Percentiles rank a stretch among this genome's conserved stretches.
These are phyloP conservation scores for Girardinichthys multiradiatus DNA, from an alignment of 2,113 vertebrate genomes.

Conservation along the genomic window DNA sequence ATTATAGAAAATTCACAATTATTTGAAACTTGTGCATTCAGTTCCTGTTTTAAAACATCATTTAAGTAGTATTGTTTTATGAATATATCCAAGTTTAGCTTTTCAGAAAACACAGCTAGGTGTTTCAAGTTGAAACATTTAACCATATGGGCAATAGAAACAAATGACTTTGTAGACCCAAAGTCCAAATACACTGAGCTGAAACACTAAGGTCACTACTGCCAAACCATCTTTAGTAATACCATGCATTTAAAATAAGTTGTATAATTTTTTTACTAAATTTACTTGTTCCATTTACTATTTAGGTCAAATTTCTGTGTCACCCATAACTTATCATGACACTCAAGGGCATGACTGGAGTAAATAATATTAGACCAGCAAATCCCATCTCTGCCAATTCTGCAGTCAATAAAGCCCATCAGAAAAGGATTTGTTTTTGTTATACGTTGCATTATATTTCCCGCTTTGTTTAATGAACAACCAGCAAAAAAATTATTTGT, in stretches of 20 bases:
- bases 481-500: too few relatives aligned
- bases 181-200: neutral
- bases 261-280: neutral
- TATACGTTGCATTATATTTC: neutral
- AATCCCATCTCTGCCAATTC: neutral
- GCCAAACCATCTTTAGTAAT: neutral
- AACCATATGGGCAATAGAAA: neutral
- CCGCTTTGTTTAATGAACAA: too few relatives aligned
- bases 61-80: neutral
- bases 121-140: neutral
- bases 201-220: neutral
- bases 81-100: neutral
- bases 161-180: neutral
- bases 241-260: neutral
- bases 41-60: too few relatives aligned
- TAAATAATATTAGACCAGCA: neutral
- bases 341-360: neutral
- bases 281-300: slow-evolving; percentile 51
- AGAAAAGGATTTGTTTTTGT: neutral
- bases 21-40: neutral
- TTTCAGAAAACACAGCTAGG: neutral
- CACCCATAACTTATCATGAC: slow-evolving; percentile 26
- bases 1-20: neutral
- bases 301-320: slow-evolving; percentile 63
- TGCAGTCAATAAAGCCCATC: neutral